Base-by-base conservation (phyloP, 2,797 vertebrate species). In the Neosilurus hyrtlii region DNA sequence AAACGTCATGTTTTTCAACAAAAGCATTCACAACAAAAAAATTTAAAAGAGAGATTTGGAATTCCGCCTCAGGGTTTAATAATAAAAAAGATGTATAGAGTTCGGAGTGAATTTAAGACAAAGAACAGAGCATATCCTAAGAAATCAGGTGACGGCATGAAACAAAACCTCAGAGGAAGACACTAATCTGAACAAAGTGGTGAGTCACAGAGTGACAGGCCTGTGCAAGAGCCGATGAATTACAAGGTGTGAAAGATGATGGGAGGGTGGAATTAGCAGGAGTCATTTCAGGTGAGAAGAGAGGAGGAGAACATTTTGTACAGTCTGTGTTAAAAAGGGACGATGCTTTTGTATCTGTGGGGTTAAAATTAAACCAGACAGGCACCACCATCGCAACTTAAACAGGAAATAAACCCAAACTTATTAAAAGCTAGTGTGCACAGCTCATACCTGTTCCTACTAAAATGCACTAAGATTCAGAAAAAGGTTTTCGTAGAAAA, bases 121-220 rank as follows among this genome's bases (percentile, higher is more conserved):
- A 62, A 61, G 59, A 15, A 1, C 57, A 51, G n/a, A 22, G 6
- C n/a, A 51, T 18, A 1, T 78, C 61, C 59, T 16, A 22, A 10
- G 43, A 63, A 15, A 78, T 78, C 8, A 78, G 15, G 59, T 26
- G 37, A 51, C 1, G 9, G 9, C 22, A 63, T 11, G 22, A 62
- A 49, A 63, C 35, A 78, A 78, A 78, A 63, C 1, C 59, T 63
- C n/a, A 51, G 35, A 62, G 62, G 24, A 77, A 77, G 35, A 43
- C 1, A 6, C 20, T 59, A 22, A 75, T 75, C 30, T 37, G 14
- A 59, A 59, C 56, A 75, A 14, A 62, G 35, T 15, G 7, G 22
- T 49, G 20, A 61, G 35, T 43, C 37, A 63, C 22, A 22, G 56
- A 61, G 30, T 15, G n/a, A 77, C 74, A 63, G 37, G 75, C 59